phyloP scores from a whole-genome alignment of 2,113 vertebrate species.

The Microcebus murinus region DNA sequence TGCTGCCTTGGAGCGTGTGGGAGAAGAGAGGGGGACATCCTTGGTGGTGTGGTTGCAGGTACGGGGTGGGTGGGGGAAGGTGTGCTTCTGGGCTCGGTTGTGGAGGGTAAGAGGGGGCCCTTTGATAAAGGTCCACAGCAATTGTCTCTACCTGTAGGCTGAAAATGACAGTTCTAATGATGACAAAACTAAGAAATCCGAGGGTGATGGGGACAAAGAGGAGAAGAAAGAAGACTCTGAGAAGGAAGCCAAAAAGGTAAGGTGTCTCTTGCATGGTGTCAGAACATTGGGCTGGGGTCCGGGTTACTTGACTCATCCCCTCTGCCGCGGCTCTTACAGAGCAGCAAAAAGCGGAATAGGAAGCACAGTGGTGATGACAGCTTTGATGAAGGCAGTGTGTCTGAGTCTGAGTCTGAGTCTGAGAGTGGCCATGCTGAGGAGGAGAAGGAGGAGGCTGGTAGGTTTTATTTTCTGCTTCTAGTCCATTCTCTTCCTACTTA shows the following conservation, averaged over 20 bases:
- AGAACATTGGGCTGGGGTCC: accelerated
- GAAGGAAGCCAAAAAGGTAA: slow-evolving; percentile 89
- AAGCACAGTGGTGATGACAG: slow-evolving; percentile 90
- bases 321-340: slow-evolving; percentile 66
- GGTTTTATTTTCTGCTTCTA: neutral
- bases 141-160: slow-evolving; percentile 72
- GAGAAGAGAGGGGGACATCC: neutral
- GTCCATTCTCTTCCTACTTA: neutral
- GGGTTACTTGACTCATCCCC: neutral
- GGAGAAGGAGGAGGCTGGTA: slow-evolving; percentile 80
- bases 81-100: neutral
- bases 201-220: slow-evolving; percentile 82
- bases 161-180: slow-evolving; percentile 78
- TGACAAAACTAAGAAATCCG: slow-evolving; percentile 82
- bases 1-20: neutral
- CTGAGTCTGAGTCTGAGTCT: slow-evolving; percentile 90
- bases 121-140: neutral
- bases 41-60: neutral
- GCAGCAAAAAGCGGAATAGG: slow-evolving; percentile 89
- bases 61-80: neutral
- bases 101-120: neutral
- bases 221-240: slow-evolving; percentile 85
- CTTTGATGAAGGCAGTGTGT: slow-evolving; percentile 91
- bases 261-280: neutral
- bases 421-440: slow-evolving; percentile 88